Percentiles rank a stretch among this genome's conserved stretches.
These are phyloP conservation scores for Dromas ardeola DNA, from an alignment of 2,113 vertebrate species.

Conservation along the genomic window DNA sequence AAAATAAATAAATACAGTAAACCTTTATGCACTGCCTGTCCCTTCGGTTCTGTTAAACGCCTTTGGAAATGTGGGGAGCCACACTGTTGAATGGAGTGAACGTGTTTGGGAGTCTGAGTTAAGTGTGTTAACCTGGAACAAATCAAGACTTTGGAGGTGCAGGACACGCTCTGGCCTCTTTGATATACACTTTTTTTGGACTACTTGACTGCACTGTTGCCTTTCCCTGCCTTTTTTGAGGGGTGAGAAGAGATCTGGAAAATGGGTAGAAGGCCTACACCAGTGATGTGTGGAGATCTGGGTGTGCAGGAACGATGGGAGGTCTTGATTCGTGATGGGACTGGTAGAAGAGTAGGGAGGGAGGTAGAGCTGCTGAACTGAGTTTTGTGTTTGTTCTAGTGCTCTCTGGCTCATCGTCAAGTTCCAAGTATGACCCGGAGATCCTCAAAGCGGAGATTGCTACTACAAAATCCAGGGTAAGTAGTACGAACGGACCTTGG, in stretches of 20 bases:
- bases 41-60: background rate
- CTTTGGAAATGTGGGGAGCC: background rate
- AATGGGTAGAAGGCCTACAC: background rate
- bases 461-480: constrained; percentile 96
- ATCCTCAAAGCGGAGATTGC: constrained; percentile 98
- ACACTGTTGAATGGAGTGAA: background rate
- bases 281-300: background rate
- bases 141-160: background rate
- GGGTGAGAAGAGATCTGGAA: background rate
- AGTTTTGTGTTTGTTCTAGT: constrained; percentile 76
- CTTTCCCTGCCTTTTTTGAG: background rate
- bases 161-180: background rate
- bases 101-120: background rate
- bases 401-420: constrained; percentile 92
- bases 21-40: background rate
- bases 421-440: constrained; percentile 97
- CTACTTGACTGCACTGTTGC: background rate
- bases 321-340: background rate
- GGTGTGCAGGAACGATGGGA: background rate
- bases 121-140: constrained; percentile 5
- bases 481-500: background rate
- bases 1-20: background rate
- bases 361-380: background rate
- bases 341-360: background rate
- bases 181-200: background rate